Evolutionary conservation across 2,888 invertebrate species (phyloP).

Genomic region (Sphaerophoria rueppellii): DNA sequence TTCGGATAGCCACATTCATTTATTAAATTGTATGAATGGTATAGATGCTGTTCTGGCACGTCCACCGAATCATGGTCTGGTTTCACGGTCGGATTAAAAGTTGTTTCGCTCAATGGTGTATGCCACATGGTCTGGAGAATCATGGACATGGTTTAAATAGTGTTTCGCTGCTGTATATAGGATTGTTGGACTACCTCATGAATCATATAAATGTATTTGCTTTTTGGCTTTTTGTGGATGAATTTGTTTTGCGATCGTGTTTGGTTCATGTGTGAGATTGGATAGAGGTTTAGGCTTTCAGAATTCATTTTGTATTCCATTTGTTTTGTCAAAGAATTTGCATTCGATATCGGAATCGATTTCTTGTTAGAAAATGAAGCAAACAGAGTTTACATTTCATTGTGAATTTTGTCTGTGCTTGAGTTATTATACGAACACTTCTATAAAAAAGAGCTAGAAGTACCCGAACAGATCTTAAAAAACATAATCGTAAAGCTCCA

Average conservation of each 20-base stretch:
- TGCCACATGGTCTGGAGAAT: slow-evolving; percentile 2
- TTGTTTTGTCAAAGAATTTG: no score
- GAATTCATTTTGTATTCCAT: background rate
- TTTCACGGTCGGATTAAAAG: slow-evolving; percentile 43
- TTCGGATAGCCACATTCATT: slow-evolving; percentile 36
- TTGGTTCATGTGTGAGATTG: background rate
- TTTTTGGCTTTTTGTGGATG: background rate
- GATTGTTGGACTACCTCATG: slow-evolving; percentile 15
- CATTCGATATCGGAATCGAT: no score
- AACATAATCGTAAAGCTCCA: no score
- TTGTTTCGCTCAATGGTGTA: background rate
- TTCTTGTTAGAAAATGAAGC: no score
- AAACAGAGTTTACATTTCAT: no score
- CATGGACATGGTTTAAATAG: background rate
- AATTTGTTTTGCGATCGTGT: background rate
- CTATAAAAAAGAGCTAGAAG: no score
- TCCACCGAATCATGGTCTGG: slow-evolving; percentile 22
- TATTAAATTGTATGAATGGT: slow-evolving; percentile 22
- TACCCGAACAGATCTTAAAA: no score
- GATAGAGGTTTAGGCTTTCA: background rate
- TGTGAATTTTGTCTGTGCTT: no score
- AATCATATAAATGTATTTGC: background rate
- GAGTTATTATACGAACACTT: no score
- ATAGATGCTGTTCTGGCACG: slow-evolving; percentile 35
- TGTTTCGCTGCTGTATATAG: slow-evolving; percentile 6